Base-by-base conservation (phyloP, 2,888 invertebrate species). In the Drosophila anomalipes region DNA sequence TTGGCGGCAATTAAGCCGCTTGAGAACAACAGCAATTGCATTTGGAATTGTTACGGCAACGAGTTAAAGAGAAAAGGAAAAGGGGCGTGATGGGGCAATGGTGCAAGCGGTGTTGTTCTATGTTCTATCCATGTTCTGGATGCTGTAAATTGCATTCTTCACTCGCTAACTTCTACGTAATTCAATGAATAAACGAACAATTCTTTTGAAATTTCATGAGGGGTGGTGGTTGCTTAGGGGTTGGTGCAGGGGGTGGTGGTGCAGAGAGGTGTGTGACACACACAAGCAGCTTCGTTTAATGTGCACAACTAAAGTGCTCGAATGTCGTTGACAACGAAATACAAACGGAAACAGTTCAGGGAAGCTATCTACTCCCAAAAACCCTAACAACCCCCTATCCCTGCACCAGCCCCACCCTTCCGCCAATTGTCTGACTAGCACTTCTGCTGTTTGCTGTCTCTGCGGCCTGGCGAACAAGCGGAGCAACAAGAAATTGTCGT, bases 1-100 rank as follows among this genome's bases (percentile, higher is more conserved):
- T 78, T 85, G 78, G 59, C 70, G 76, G 78, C 85, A 84, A 87
- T 86, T 84, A 84, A 84, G 87, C 85, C 56, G 74, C 84, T 84
- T 84, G 74, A 67, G 71, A 47, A 47, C 37, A 35, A 19, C 35
- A 33, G 22, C 32, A 53, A 67, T 74, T 70, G 71, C 79, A 71
- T 65, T 75, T 65, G 62, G 75, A 70, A 70, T 68, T 71, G 69
- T 54, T 22, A 30, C 47, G 59, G 59, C 47, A 58, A 72, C 75
- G 68, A 75, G 65, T 63, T 56, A 59, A 75, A 65, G 1, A 3
- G 26, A 0, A 37, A 16, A 16, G 16, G 5, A 22, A 22, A 22
- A 22, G 22, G 0, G 12, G 30, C 0, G 2, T 0, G 22, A 22
- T 0, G 16, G 5, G 2, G 14, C 16, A 14, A 9, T 2, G 35